These are phyloP conservation scores for Troides helena DNA, from an alignment of 2,888 invertebrate genomes.

Conservation along the genomic window DNA sequence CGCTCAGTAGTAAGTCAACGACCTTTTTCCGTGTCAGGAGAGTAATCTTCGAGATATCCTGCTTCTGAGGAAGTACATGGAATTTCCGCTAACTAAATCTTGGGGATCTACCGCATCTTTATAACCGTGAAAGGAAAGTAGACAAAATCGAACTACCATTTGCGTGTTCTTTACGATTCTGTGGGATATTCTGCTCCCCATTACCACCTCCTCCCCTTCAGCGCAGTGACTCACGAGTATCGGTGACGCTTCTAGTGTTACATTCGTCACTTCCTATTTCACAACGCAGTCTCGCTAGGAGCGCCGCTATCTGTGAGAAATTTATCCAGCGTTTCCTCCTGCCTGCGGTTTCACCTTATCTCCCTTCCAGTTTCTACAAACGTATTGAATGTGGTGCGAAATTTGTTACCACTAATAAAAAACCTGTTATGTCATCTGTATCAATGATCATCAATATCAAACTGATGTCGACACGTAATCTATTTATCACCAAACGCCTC, in stretches of 20 bases:
- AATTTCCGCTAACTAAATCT: no score
- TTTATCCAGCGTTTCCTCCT: constrained; percentile 35
- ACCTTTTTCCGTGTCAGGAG: no score
- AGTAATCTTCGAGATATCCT: no score
- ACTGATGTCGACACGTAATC: no score
- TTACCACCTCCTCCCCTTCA: background rate
- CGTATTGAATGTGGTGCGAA: background rate
- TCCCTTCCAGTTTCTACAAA: constrained; percentile 21
- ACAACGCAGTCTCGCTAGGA: constrained; percentile 39
- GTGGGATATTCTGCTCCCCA: constrained; percentile 6
- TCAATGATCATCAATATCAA: no score
- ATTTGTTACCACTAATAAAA: constrained; percentile 2
- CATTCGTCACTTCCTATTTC: constrained; percentile 66
- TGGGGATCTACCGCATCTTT: no score
- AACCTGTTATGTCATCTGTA: background rate
- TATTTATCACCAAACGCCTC: no score
- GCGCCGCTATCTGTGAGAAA: constrained; percentile 33
- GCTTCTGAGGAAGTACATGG: no score
- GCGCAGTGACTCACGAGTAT: constrained; percentile 61
- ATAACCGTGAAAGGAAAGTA: background rate
- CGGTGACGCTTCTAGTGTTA: constrained; percentile 66
- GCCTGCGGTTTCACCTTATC: constrained; percentile 30
- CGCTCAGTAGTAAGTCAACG: no score
- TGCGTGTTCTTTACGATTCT: background rate
- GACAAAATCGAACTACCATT: background rate